These are phyloP conservation scores for Timema podura DNA, from an alignment of 2,888 invertebrate genomes.

Conservation along the genomic window DNA sequence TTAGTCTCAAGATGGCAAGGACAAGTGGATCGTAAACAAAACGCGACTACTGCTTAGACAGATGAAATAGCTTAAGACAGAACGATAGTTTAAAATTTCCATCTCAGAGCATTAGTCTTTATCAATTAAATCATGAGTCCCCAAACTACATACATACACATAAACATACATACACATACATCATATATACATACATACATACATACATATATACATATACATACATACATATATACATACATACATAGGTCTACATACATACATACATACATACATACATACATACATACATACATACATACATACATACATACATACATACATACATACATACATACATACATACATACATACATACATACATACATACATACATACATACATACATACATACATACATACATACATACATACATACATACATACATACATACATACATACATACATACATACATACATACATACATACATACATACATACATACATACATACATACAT, in stretches of 20 bases:
- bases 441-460: neutral
- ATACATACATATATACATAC: neutral
- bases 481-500: neutral
- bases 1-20: too few relatives aligned
- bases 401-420: neutral
- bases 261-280: neutral
- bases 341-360: conserved; percentile 3
- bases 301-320: neutral
- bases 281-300: neutral
- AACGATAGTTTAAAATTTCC: too few relatives aligned
- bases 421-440: neutral
- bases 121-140: too few relatives aligned
- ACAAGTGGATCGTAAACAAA: too few relatives aligned
- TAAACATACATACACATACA: neutral
- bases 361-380: neutral
- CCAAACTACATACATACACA: neutral
- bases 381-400: neutral
- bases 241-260: neutral
- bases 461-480: neutral
- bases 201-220: conserved; percentile 1
- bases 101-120: too few relatives aligned
- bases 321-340: conserved; percentile 2
- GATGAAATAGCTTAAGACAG: too few relatives aligned
- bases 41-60: too few relatives aligned
- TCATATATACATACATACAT: neutral